Percentiles rank a stretch among this genome's conserved stretches.
phyloP scores from a whole-genome alignment of 1,140 invertebrate genomes.

The Drosophila cardini region DNA sequence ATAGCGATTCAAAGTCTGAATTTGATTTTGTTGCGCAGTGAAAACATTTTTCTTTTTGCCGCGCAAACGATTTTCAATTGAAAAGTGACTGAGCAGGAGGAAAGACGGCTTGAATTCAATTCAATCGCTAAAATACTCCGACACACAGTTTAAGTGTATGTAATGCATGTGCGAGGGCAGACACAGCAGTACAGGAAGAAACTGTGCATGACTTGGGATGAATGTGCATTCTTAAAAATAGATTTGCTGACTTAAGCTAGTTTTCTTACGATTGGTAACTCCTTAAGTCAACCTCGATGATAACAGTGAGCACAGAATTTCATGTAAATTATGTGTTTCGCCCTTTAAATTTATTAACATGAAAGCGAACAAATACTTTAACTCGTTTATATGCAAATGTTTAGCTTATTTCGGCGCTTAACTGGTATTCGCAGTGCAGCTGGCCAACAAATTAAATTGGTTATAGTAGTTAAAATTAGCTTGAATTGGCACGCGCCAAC shows the following conservation, averaged over 20 bases:
- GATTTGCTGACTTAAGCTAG: background rate
- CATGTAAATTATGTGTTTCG: background rate
- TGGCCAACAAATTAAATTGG: constrained; percentile 40
- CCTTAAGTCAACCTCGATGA: background rate
- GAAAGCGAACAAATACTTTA: constrained; percentile 60
- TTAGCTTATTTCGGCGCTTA: constrained; percentile 49
- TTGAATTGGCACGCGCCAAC: constrained; percentile 35
- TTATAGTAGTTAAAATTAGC: constrained; percentile 57
- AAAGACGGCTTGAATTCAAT: constrained; percentile 62
- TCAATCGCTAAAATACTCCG: constrained; percentile 34
- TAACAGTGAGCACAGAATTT: background rate
- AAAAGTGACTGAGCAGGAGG: constrained; percentile 44
- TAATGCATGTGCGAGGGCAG: constrained; percentile 11
- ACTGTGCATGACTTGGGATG: background rate
- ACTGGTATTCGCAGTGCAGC: constrained; percentile 45
- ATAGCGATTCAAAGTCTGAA: constrained; percentile 34
- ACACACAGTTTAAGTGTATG: constrained; percentile 24
- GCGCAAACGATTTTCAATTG: constrained; percentile 79
- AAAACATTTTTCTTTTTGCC: constrained; percentile 68
- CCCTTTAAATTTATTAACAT: constrained; percentile 31
- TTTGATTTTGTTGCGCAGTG: constrained; percentile 46
- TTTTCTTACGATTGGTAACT: background rate
- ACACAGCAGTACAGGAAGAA: background rate
- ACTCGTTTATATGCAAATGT: constrained; percentile 40
- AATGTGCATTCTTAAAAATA: background rate